These are phyloP conservation scores for Sebastes cheni DNA, from an alignment of 2,797 vertebrate species.

Conservation along the genomic window DNA sequence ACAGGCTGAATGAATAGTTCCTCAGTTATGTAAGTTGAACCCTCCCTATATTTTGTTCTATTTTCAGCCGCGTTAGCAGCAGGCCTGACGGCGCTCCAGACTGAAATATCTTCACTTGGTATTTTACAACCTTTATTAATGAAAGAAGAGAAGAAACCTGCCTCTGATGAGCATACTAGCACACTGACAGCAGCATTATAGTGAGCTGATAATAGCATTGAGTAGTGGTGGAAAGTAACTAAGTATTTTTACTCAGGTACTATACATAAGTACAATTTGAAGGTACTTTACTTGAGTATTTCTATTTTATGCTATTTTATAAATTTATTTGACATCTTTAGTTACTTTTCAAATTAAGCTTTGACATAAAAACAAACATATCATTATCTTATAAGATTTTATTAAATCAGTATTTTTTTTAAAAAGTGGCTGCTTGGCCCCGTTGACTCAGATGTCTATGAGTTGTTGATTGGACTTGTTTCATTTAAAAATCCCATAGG, in stretches of 20 bases:
- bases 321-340: too few species aligned
- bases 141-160: neutral
- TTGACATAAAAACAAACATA: too few species aligned
- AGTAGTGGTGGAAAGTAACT: neutral
- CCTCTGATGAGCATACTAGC: neutral
- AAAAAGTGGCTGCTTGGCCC: too few species aligned
- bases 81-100: neutral
- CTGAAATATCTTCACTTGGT: neutral
- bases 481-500: too few species aligned
- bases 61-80: neutral
- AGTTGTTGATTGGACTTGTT: too few species aligned
- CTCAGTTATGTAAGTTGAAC: neutral
- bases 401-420: too few species aligned
- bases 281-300: neutral
- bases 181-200: neutral
- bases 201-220: neutral
- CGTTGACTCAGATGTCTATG: too few species aligned
- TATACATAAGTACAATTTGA: neutral
- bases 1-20: neutral
- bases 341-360: too few species aligned
- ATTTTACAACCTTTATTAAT: neutral
- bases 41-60: neutral
- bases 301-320: neutral
- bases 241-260: neutral
- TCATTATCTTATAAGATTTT: too few species aligned